Evolutionary conservation across 2,888 invertebrate genomes (phyloP).

Genomic region (Mesorhabditis sp.): DNA sequence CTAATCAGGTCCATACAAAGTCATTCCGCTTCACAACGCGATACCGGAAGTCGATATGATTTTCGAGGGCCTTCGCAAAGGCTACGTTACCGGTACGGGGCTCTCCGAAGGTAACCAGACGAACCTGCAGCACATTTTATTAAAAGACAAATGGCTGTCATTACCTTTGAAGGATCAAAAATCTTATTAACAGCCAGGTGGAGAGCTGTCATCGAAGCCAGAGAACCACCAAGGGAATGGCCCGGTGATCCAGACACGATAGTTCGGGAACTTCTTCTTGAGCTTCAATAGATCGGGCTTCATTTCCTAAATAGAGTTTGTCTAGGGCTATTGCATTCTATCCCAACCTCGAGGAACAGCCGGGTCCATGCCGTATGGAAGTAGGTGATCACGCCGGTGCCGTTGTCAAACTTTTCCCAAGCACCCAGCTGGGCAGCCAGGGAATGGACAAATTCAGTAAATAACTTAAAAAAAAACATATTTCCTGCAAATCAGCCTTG

Average conservation of each 20-base stretch:
- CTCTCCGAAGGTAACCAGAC: conserved; percentile 55
- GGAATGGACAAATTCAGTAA: conserved; percentile 52
- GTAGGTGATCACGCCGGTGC: conserved; percentile 56
- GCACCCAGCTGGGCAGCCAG: conserved; percentile 55
- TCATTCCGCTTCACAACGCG: conserved; percentile 53
- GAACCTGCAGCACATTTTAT: conserved; percentile 13
- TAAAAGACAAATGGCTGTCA: not conserved
- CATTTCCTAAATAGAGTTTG: conserved; percentile 27
- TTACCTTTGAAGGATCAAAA: conserved; percentile 42
- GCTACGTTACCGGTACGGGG: conserved; percentile 57
- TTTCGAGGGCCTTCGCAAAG: conserved; percentile 54
- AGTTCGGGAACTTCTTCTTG: conserved; percentile 50
- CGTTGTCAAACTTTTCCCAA: conserved; percentile 55
- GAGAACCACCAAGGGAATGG: conserved; percentile 53
- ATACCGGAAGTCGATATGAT: conserved; percentile 50
- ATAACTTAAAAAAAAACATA: conserved; percentile 17
- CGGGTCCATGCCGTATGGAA: conserved; percentile 51
- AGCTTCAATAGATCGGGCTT: conserved; percentile 49
- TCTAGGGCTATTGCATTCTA: not conserved
- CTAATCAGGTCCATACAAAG: conserved; percentile 25
- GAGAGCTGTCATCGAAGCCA: conserved; percentile 55
- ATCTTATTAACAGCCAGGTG: conserved; percentile 47
- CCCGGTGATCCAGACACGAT: conserved; percentile 57
- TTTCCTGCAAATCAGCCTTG: conserved; percentile 7
- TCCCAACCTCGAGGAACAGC: conserved; percentile 46